phyloP scores from a whole-genome alignment of 2,113 vertebrate genomes.

The Chlorodrepanis virens region DNA sequence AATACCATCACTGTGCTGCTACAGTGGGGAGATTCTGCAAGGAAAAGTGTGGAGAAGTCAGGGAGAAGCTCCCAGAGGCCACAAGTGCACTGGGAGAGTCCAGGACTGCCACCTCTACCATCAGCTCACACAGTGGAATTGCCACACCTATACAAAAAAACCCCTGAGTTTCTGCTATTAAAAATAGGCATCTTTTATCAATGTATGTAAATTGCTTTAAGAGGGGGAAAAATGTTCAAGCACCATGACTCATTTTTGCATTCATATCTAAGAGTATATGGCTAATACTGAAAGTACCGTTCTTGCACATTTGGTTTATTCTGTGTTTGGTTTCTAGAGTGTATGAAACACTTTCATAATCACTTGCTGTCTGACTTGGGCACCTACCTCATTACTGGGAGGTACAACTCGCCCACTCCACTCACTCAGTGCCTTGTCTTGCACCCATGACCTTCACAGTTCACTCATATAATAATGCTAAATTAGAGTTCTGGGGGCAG shows the following conservation, averaged over 20 bases:
- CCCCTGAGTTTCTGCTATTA: neutral
- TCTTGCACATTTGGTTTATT: constrained; percentile 8
- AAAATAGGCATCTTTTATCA: constrained; percentile 42
- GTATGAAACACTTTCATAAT: neutral
- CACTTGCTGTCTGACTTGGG: constrained; percentile 4
- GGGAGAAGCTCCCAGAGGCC: neutral
- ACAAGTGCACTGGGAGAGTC: too few relatives aligned
- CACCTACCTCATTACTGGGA: constrained; percentile 5
- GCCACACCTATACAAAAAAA: neutral
- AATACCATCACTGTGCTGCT: neutral
- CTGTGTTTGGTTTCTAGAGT: neutral
- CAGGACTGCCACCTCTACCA: neutral
- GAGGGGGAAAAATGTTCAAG: constrained; percentile 17
- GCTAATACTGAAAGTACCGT: neutral
- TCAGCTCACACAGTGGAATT: neutral
- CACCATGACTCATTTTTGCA: constrained; percentile 16
- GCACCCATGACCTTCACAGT: neutral
- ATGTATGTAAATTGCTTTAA: constrained; percentile 20
- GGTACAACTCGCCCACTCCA: neutral
- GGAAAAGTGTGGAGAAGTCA: neutral
- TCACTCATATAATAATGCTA: neutral
- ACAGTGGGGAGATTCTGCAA: neutral
- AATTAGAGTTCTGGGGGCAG: neutral
- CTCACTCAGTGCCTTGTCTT: neutral
- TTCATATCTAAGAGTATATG: constrained; percentile 18